phyloP scores from a whole-genome alignment of 1,140 invertebrate species.

The Rhynchophorus ferrugineus region DNA sequence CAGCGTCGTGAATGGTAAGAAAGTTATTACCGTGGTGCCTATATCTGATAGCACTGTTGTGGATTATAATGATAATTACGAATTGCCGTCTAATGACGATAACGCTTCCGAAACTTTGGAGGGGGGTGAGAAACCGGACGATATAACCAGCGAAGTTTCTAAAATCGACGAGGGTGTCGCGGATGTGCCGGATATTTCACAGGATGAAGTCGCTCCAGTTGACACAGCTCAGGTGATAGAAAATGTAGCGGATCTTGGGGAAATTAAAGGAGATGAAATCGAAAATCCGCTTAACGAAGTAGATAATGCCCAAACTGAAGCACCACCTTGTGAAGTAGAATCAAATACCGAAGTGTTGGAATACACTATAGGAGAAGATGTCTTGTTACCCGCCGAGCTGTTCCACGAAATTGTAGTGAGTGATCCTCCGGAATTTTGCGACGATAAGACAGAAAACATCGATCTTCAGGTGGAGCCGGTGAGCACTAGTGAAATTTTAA shows the following conservation, averaged over 20 bases:
- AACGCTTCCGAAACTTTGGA: not conserved
- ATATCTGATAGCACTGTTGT: constrained; percentile 29
- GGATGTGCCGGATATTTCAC: not conserved
- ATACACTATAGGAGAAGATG: constrained; percentile 13
- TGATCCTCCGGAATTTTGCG: constrained; percentile 10
- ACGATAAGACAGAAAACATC: not conserved
- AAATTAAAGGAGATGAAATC: not conserved
- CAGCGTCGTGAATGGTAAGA: constrained; percentile 29
- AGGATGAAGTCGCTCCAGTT: not conserved
- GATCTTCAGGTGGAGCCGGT: constrained; percentile 13
- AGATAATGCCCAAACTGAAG: too few relatives aligned
- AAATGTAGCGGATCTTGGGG: too few relatives aligned
- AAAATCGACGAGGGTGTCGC: not conserved
- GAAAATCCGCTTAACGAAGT: too few relatives aligned
- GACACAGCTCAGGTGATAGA: too few relatives aligned
- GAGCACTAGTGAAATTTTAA: constrained; percentile 4
- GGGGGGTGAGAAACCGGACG: not conserved
- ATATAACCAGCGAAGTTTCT: not conserved
- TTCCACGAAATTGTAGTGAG: constrained; percentile 11
- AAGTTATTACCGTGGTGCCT: constrained; percentile 33
- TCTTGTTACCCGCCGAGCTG: constrained; percentile 7
- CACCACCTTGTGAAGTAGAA: too few relatives aligned
- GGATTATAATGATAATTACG: constrained; percentile 31
- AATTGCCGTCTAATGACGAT: constrained; percentile 8
- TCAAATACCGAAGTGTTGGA: constrained; percentile 1